These are phyloP conservation scores for Congeria kusceri DNA, from an alignment of 2,888 invertebrate genomes.

Conservation along the genomic window DNA sequence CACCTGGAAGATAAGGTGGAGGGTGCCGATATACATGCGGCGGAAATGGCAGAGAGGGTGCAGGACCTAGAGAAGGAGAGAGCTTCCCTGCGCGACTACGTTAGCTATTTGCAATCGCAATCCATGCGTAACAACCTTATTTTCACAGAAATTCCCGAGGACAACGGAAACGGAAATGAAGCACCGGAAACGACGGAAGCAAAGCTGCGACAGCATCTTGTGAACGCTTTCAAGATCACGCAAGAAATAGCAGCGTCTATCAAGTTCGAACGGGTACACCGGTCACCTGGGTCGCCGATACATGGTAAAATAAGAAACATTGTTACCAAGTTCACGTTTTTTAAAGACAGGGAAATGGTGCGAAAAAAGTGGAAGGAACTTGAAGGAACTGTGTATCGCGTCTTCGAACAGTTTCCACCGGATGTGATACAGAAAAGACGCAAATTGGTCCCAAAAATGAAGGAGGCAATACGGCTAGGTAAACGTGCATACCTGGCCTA, in stretches of 20 bases:
- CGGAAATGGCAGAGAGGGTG: slow-evolving; percentile 13
- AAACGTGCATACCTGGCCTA: slow-evolving; percentile 1
- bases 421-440: not conserved
- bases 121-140: slow-evolving; percentile 35
- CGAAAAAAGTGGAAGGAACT: slow-evolving; percentile 21
- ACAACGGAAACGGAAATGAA: slow-evolving; percentile 4
- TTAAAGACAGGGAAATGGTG: slow-evolving; percentile 37
- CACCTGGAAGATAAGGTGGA: slow-evolving; percentile 20
- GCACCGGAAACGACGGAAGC: slow-evolving; percentile 14
- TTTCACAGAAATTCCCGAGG: slow-evolving; percentile 27
- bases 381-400: slow-evolving; percentile 16
- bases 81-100: slow-evolving; percentile 13
- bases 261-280: slow-evolving; percentile 12
- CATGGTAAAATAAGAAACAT: slow-evolving; percentile 26
- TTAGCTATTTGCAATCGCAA: slow-evolving; percentile 30
- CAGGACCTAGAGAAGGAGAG: slow-evolving; percentile 17
- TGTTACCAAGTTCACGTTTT: slow-evolving; percentile 31
- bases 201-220: slow-evolving; percentile 21
- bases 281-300: not conserved
- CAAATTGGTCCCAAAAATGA: not conserved
- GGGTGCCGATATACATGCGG: slow-evolving; percentile 18
- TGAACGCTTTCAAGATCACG: slow-evolving; percentile 21
- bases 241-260: slow-evolving; percentile 11
- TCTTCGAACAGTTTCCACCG: slow-evolving; percentile 28
- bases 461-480: not conserved